Percentiles rank a stretch among this genome's conserved stretches.
phyloP scores from a whole-genome alignment of 2,797 vertebrate genomes.

The Tenualosa thibaudeaui region DNA sequence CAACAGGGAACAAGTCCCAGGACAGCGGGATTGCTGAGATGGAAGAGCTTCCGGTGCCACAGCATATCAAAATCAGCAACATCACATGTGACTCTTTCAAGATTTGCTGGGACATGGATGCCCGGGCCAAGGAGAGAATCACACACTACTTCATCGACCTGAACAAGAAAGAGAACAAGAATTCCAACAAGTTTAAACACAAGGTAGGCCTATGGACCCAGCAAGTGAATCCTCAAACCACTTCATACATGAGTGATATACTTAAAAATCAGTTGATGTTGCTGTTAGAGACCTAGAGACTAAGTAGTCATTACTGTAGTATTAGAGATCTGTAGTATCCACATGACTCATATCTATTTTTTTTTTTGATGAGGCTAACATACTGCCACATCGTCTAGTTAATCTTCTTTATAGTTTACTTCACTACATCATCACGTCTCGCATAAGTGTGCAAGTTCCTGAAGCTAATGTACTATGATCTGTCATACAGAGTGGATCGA shows the following conservation, averaged over 20 bases:
- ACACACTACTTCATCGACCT: slow-evolving; percentile 99
- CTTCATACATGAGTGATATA: not conserved
- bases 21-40: slow-evolving; percentile 92
- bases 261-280: not conserved
- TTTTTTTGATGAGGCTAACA: not conserved
- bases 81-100: slow-evolving; percentile 99
- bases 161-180: slow-evolving; percentile 99
- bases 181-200: slow-evolving; percentile 99
- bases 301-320: not conserved
- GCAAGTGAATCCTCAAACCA: not conserved
- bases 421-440: not conserved
- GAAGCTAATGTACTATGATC: not conserved
- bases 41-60: slow-evolving; percentile 95
- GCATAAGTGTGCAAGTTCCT: not conserved
- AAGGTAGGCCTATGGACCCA: slow-evolving; percentile 80
- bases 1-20: slow-evolving; percentile 80
- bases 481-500: slow-evolving; percentile 6
- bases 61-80: slow-evolving; percentile 98
- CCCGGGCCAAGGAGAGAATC: slow-evolving; percentile 94
- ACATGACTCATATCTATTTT: too few species aligned
- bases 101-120: slow-evolving; percentile 98
- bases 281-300: not conserved
- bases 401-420: not conserved
- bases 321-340: too few species aligned
- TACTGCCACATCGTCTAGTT: not conserved